phyloP scores from a whole-genome alignment of 1,140 invertebrate species.

The Himalopsyche phryganea region DNA sequence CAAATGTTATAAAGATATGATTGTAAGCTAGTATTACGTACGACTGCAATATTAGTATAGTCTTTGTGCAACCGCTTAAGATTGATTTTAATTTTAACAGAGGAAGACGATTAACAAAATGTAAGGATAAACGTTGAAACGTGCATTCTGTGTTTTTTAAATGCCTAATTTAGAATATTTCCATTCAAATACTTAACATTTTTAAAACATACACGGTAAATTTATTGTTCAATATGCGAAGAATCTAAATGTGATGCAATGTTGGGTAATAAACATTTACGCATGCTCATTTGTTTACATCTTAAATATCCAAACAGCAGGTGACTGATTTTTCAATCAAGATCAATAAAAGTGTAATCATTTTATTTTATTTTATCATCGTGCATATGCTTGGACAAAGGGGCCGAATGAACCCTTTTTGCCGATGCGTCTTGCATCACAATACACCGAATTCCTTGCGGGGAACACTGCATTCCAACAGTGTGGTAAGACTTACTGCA shows the following conservation, averaged over 20 bases:
- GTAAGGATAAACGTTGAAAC: too few species aligned
- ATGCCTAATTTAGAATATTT: too few species aligned
- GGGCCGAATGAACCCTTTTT: slow-evolving; percentile 22
- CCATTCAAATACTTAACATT: too few species aligned
- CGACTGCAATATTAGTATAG: too few species aligned
- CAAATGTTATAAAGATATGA: too few species aligned
- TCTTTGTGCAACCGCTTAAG: too few species aligned
- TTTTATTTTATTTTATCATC: slow-evolving; percentile 9
- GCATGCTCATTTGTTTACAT: neutral
- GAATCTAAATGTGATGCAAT: neutral
- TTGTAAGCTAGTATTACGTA: too few species aligned
- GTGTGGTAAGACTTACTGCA: neutral
- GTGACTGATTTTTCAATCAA: slow-evolving; percentile 24
- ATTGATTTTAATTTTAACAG: too few species aligned
- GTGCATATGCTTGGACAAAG: slow-evolving; percentile 16
- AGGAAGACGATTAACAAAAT: too few species aligned
- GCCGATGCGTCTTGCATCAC: slow-evolving; percentile 13
- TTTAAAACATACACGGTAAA: too few species aligned
- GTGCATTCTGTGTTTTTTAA: too few species aligned
- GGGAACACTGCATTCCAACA: slow-evolving; percentile 6
- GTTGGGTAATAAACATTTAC: neutral
- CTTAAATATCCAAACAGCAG: slow-evolving; percentile 16
- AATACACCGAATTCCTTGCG: slow-evolving; percentile 19
- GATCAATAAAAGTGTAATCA: slow-evolving; percentile 13
- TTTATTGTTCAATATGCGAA: neutral